Evolutionary conservation across 2,888 invertebrate species (phyloP), one percentile per base, ranked within the genome.

Genomic region (Leptogaster cylindrica): DNA sequence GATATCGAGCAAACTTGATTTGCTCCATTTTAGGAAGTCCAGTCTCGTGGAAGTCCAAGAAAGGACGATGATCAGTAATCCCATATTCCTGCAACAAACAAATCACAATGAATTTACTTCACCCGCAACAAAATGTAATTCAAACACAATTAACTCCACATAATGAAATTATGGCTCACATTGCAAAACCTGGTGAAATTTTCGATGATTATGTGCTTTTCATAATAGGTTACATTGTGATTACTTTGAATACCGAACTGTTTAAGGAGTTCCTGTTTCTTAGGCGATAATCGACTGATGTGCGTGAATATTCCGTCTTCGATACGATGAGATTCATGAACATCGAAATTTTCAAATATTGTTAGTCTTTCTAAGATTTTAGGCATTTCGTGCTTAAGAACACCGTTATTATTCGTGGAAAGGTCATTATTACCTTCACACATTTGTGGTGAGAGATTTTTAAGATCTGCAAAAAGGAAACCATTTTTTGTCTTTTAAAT

Each of bases 211-310:
- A 79, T 78, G 76, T 78, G 78, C 77, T 80, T 80, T 78, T 80
- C 80, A 74, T 80, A 78, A 79, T 79, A 79, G 74, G 79, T 77
- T 74, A 80, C 79, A 75, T 77, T 77, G 76, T 79, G 80, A 79
- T 78, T 80, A 77, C 78, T 80, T 77, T 80, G 81, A 77, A 80
- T 80, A 79, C 81, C 80, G 77, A 80, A 80, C 77, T 80, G 80
- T 80, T 80, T 80, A 72, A 80, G 76, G 70, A 80, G 74, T 75
- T 80, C 80, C 77, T 80, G 80, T 72, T 80, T 80, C 73, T 80
- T 80, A 63, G 79, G 80, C 74, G 80, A 80, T 73, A 80, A 74
- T 71, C 80, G 80, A 68, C 77, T 77, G 73, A 80, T 78, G 71
- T 80, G 80, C 68, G 80, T 80, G 71, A 78, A 78, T 70, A 80